phyloP scores from a whole-genome alignment of 2,888 invertebrate genomes.

The Amiota minor region DNA sequence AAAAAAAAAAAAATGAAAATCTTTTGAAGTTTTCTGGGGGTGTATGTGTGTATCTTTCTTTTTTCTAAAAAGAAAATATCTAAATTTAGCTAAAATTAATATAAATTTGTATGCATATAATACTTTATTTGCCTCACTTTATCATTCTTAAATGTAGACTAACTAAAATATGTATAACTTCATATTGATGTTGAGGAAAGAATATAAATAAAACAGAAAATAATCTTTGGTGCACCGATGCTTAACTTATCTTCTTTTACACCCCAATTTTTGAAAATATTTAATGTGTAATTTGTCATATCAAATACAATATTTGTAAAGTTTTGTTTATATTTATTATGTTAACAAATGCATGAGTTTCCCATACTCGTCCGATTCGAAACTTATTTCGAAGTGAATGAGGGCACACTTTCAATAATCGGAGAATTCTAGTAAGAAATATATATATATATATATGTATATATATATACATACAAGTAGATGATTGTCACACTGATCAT shows the following conservation, averaged over 20 bases:
- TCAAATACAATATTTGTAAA: not conserved
- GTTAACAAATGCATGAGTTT: too few relatives aligned
- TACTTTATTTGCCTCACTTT: not conserved
- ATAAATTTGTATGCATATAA: slow-evolving; percentile 47
- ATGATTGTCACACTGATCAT: too few relatives aligned
- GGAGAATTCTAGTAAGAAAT: too few relatives aligned
- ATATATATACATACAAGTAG: too few relatives aligned
- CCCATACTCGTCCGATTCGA: too few relatives aligned
- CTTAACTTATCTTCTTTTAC: not conserved
- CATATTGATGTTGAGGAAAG: not conserved
- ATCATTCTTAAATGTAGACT: not conserved
- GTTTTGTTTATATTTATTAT: not conserved
- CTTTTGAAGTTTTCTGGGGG: too few relatives aligned
- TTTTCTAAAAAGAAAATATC: not conserved
- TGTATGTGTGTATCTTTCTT: too few relatives aligned
- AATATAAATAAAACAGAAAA: not conserved
- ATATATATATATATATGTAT: too few relatives aligned
- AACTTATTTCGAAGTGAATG: too few relatives aligned
- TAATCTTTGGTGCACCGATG: not conserved
- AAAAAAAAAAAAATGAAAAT: too few relatives aligned
- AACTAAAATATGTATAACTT: not conserved
- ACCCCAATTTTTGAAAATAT: slow-evolving; percentile 5
- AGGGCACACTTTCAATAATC: too few relatives aligned
- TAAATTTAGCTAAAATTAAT: slow-evolving; percentile 45
- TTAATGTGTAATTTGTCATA: not conserved